phyloP scores from a whole-genome alignment of 2,113 vertebrate genomes.

The Struthidea cinerea region DNA sequence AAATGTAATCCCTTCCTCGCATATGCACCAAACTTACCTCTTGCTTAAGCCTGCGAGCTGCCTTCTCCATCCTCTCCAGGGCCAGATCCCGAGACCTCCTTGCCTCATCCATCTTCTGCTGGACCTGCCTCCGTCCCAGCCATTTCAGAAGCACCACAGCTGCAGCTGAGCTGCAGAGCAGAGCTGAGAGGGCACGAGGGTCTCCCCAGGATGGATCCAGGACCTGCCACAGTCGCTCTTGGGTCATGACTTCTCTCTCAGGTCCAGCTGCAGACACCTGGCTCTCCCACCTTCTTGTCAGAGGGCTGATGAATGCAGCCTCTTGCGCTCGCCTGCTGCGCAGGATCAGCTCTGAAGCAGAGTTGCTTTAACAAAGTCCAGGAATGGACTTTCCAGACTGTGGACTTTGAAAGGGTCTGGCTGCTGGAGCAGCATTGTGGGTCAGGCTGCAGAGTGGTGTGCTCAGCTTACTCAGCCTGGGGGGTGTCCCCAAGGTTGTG shows the following conservation, averaged over 20 bases:
- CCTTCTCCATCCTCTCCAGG: constrained; percentile 44
- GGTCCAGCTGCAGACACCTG: background rate
- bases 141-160: background rate
- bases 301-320: background rate
- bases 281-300: background rate
- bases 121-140: background rate
- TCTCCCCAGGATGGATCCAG: background rate
- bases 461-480: background rate
- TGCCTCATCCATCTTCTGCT: constrained; percentile 37
- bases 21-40: background rate
- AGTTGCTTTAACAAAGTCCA: background rate
- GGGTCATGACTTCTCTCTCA: background rate
- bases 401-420: constrained; percentile 1
- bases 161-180: constrained; percentile 27
- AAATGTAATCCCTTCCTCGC: background rate
- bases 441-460: background rate
- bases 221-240: background rate
- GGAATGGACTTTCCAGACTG: background rate
- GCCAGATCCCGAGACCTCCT: background rate
- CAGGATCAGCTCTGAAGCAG: background rate
- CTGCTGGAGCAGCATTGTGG: background rate
- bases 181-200: background rate
- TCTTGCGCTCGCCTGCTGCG: accelerated
- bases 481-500: background rate
- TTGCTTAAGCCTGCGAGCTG: background rate